These are phyloP conservation scores for Micronycteris hirsuta DNA, from an alignment of 2,113 vertebrate genomes.

Conservation along the genomic window DNA sequence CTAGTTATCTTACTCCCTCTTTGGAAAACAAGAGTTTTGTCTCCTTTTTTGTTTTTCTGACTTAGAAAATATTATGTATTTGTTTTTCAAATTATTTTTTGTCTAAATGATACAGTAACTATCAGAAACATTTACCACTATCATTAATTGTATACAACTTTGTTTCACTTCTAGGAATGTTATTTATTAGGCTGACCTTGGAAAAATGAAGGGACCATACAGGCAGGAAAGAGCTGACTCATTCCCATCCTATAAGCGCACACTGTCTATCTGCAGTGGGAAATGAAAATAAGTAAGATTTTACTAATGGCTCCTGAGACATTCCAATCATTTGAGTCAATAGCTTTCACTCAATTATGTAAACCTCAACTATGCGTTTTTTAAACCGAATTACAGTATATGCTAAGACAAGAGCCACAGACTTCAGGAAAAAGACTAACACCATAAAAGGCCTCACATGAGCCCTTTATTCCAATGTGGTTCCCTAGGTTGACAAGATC, in stretches of 20 bases:
- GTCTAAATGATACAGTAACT: neutral
- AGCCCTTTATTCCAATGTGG: neutral
- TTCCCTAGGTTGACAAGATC: neutral
- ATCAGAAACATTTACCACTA: neutral
- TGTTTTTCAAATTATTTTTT: neutral
- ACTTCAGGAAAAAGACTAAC: neutral
- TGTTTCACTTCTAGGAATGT: neutral
- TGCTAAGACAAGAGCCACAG: neutral
- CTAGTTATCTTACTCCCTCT: neutral
- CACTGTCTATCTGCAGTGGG: neutral
- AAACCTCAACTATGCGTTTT: neutral
- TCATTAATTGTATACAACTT: neutral
- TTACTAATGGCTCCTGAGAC: neutral
- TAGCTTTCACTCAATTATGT: neutral
- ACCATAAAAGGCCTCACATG: neutral
- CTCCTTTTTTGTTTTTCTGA: neutral
- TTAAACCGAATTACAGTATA: neutral
- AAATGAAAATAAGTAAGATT: neutral
- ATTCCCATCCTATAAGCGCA: neutral
- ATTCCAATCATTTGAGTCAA: neutral
- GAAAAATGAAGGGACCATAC: neutral
- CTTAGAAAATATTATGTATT: neutral
- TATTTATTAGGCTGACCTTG: neutral
- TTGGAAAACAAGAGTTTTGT: neutral
- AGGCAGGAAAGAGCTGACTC: neutral